Evolutionary conservation across 2,888 invertebrate species (phyloP).

Genomic region (Hydrotaea diabolus): DNA sequence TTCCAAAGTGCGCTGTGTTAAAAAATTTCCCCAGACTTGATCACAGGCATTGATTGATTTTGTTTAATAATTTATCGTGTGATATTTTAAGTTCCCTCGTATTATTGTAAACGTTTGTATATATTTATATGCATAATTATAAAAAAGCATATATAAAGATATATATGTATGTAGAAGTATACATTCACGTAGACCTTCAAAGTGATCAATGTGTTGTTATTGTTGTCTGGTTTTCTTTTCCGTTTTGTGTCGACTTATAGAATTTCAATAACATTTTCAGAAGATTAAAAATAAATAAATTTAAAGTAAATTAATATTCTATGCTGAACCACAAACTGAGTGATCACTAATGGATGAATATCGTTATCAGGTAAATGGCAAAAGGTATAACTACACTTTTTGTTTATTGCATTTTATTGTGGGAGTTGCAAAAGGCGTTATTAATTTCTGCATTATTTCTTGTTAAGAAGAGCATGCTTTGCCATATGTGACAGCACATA

Average conservation of each 20-base stretch:
- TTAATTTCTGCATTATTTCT: no score
- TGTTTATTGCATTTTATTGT: background rate
- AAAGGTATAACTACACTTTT: background rate
- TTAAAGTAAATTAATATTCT: conserved; percentile 30
- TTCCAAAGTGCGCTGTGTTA: no score
- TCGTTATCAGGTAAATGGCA: background rate
- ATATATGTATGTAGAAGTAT: background rate
- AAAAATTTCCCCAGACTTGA: no score
- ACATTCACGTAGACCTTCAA: background rate
- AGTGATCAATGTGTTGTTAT: conserved; percentile 20
- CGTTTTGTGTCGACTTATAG: background rate
- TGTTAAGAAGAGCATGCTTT: no score
- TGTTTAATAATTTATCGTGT: no score
- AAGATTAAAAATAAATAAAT: conserved; percentile 5
- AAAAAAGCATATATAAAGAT: no score
- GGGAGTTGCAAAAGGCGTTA: no score
- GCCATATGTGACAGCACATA: no score
- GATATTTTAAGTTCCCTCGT: no score
- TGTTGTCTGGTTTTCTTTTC: conserved; percentile 9
- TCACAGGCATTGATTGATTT: no score
- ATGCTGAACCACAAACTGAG: background rate
- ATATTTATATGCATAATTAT: no score
- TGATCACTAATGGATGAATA: background rate
- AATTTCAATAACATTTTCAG: conserved; percentile 59
- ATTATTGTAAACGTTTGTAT: no score